Evolutionary conservation across 1,140 invertebrate species (phyloP), one percentile per base, ranked within the genome.

Genomic region (Aethina tumida): DNA sequence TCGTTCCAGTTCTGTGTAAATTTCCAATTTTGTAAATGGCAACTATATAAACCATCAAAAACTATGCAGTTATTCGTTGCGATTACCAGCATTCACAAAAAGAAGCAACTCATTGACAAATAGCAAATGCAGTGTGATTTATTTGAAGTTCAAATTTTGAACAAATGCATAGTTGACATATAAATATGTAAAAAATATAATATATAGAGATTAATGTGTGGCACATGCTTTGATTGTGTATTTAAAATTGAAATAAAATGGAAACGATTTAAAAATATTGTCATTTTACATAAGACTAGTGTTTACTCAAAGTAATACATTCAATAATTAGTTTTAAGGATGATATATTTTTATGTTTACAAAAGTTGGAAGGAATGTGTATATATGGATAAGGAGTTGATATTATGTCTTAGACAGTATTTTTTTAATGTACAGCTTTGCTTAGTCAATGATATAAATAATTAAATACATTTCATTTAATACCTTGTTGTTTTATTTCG

Each of bases 361-460:
- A 22, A 36, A 43, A 43, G 30, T 39, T 40, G 33, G 34, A 35
- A 30, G 27, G 45, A 44, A 44, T 43, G 35, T 55, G 54, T 56
- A 53, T 45, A 56, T 55, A 55, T 39, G 35, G 35, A 47, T 38
- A 52, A 52, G 43, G 37, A 45, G 51, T 48, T 52, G 46, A 54
- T 54, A 52, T 46, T 56, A 32, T 41, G 42, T 47, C 41, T 47
- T 50, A 50, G 42, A 57, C 48, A 57, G 55, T 57, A 57, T 57
- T 57, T 57, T 56, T 57, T 57, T 57, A 55, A 55, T 55, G 52
- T 57, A 57, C 49, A 57, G 55, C 52, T 57, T 53, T 57, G 50
- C 50, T 52, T 56, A 54, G 45, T 53, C 42, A 46, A 57, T 53
- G 41, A 52, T 48, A 32, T 47, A n/a, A n/a, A n/a, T n/a, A n/a